Evolutionary conservation across 2,888 invertebrate species (phyloP), one percentile per base, ranked within the genome.

Genomic region (Uropetala carovei): DNA sequence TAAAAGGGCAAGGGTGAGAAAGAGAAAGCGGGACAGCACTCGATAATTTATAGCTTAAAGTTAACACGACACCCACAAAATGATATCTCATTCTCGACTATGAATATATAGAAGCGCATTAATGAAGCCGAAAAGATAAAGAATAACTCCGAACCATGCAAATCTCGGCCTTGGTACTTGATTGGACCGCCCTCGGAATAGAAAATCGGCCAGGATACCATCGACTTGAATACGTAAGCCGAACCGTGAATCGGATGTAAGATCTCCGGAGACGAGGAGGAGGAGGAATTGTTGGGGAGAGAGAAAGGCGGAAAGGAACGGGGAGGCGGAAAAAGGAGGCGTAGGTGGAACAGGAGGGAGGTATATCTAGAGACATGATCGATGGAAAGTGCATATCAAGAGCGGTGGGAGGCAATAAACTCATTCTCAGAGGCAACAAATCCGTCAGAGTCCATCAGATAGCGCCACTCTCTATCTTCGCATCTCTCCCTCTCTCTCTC

Each of bases 11-110:
- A 64, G 64, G 64, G 11, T 18, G n/a, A 16, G 13, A 30, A 27
- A 82, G 14, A 43, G 30, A 82, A 82, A 13, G 82, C 64, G n/a
- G 13, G 64, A 11, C 18, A 64, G n/a, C 16, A 64, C 64, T 10
- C 83, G n/a, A 83, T 16, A n/a, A 83, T 56, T 83, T 83, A 83
- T n/a, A 56, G 83, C 56, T 43, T n/a, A 10, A 83, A 22, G 18
- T 56, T 30, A 43, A 83, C 83, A 83, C 57, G 83, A 83, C 83
- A 56, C 56, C 56, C 56, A 56, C 43, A 56, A 57, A 83, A 83
- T 83, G 83, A 83, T 83, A 83, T 83, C 83, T 83, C 56, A 83
- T 83, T 83, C 43, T 83, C 57, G 83, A 83, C 43, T 83, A 83
- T 83, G 83, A 83, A 83, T 57, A 83, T 83, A 83, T 83, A 83